Percentiles rank a stretch among this genome's conserved stretches.
These are phyloP conservation scores for Galerucella nymphaeae DNA, from an alignment of 2,888 invertebrate genomes.

Conservation along the genomic window DNA sequence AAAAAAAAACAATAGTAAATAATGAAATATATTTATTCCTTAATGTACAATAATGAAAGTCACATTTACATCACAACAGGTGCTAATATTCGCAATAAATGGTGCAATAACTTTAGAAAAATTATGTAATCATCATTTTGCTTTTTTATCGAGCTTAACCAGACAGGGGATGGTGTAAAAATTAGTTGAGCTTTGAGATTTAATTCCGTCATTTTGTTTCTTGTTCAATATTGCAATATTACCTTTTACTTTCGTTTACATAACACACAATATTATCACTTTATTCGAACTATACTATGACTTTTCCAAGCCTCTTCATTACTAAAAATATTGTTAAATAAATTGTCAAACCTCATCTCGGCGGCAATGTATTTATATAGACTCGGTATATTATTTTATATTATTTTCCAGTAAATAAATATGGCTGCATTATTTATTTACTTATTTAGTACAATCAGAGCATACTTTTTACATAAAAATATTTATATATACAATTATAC, in stretches of 20 bases:
- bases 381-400: background rate
- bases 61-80: slow-evolving; percentile 46
- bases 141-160: background rate
- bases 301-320: too few relatives aligned
- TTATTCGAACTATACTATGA: too few relatives aligned
- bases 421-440: slow-evolving; percentile 56
- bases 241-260: too few relatives aligned
- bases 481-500: background rate
- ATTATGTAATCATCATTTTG: slow-evolving; percentile 10
- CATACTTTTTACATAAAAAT: slow-evolving; percentile 2
- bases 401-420: slow-evolving; percentile 51
- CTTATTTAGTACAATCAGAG: slow-evolving; percentile 29
- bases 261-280: too few relatives aligned
- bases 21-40: slow-evolving; percentile 43
- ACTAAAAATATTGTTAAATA: too few relatives aligned
- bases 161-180: too few relatives aligned
- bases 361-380: background rate
- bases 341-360: too few relatives aligned
- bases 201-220: too few relatives aligned
- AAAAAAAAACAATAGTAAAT: slow-evolving; percentile 8
- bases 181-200: too few relatives aligned
- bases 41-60: slow-evolving; percentile 40
- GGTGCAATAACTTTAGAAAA: slow-evolving; percentile 37
- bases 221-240: too few relatives aligned
- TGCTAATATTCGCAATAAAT: slow-evolving; percentile 38